Evolutionary conservation across 2,797 vertebrate genomes (phyloP).

Genomic region (Poecilia wingei): DNA sequence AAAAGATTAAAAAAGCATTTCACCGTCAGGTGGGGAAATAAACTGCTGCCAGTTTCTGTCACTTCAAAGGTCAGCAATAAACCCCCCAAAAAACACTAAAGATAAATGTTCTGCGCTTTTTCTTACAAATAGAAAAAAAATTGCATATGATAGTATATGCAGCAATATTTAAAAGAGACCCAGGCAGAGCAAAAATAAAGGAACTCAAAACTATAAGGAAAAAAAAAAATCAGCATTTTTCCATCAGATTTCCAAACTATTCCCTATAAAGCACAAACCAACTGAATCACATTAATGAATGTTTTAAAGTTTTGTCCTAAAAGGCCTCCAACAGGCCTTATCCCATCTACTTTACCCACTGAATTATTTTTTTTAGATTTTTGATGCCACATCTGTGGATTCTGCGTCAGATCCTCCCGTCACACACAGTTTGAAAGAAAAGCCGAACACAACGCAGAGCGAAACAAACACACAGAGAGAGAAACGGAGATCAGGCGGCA

Average conservation of each 20-base stretch:
- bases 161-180: neutral
- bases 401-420: conserved; percentile 45
- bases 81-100: neutral
- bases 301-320: neutral
- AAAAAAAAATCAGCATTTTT: neutral
- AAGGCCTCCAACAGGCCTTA: neutral
- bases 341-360: neutral
- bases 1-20: neutral
- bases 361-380: neutral
- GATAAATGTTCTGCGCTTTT: neutral
- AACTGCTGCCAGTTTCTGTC: neutral
- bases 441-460: conserved; percentile 26
- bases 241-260: neutral
- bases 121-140: neutral
- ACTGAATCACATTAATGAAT: neutral
- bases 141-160: no score
- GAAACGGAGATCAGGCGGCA: conserved; percentile 4
- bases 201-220: neutral
- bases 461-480: no score
- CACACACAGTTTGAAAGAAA: conserved; percentile 23
- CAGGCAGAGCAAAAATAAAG: neutral
- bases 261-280: neutral
- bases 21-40: neutral
- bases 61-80: neutral
- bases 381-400: neutral